A percentile compares a stretch with the other conserved stretches of the same genome.
Conservation (phyloP, 2,797 vertebrate species). For the Oryzias dopingdopingensis region DNA sequence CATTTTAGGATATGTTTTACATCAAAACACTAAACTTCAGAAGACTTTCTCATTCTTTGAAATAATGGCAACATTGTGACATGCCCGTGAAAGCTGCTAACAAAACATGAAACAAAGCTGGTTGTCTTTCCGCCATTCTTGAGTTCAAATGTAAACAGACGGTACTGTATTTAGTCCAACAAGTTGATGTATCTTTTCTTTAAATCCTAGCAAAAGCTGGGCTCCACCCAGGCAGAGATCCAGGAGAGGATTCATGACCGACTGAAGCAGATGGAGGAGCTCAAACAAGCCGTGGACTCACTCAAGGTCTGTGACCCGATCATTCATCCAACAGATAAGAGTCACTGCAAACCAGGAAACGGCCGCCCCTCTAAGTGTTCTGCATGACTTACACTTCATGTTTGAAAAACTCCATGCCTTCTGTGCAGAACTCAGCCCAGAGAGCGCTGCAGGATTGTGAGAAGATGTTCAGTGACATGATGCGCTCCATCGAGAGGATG, state of each 20-base stretch:
- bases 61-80: no score
- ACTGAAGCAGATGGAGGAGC: conserved; percentile 83
- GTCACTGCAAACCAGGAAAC: conserved; percentile 29
- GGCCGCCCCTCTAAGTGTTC: conserved; percentile 29
- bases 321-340: conserved; percentile 31
- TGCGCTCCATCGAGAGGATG: conserved; percentile 82
- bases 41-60: no score
- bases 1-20: no score
- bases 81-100: no score
- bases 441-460: conserved; percentile 80
- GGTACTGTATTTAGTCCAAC: no score
- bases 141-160: no score
- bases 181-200: conserved; percentile 5
- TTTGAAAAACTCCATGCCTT: conserved; percentile 12
- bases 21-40: no score
- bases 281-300: conserved; percentile 80
- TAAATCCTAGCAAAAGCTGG: conserved; percentile 73
- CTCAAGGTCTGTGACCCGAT: conserved; percentile 72
- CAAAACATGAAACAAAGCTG: no score
- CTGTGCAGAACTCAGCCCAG: conserved; percentile 75
- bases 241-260: conserved; percentile 83
- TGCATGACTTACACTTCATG: conserved; percentile 28
- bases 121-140: no score
- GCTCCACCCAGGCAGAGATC: conserved; percentile 82
- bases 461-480: conserved; percentile 81